Evolutionary conservation across 1,140 invertebrate species (phyloP), one percentile per base, ranked within the genome.

Genomic region (Batillaria attramentaria): DNA sequence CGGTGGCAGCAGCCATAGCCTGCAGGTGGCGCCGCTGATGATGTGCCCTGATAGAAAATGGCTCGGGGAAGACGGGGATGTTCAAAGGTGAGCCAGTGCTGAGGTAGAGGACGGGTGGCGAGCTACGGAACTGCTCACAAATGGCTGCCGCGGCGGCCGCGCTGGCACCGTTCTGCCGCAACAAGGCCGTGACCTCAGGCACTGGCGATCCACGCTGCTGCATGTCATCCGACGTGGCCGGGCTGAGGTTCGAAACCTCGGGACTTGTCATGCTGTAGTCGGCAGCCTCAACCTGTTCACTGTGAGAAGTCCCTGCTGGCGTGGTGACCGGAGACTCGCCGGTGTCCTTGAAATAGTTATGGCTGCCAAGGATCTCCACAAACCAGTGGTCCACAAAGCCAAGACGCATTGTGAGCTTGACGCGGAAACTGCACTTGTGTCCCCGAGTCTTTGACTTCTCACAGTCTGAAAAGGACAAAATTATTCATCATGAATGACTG

Each of bases 311-410:
- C 13, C 37, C 24, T 28, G 31, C n/a, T 31, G 70, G 46, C 31
- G 43, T 39, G 73, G 41, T 43, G 60, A 54, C 69, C 33, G 74
- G 42, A 13, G 68, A 35, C 43, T 75, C 66, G 33, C 73, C 41
- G 43, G 70, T 74, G 37, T 60, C 70, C 31, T 77, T 81, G 60
- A 79, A 81, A 60, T 46, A 65, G 77, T 79, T 77, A 68, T 89
- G 88, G 66, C 85, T 84, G 31, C 88, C 88, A 28, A 87, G 81
- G 33, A 88, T 84, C 80, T 89, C 88, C 20, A 89, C 88, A 79
- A 88, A 89, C 88, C 88, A 89, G 79, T 80, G 83, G 62, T 89
- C 87, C 13, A 88, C 87, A 66, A 85, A 87, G n/a, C 88, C 88
- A 13, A 89, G 83, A 37, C 88, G 81, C 86, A 88, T 87, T 4